phyloP scores from a whole-genome alignment of 2,888 invertebrate genomes.

The Eupithecia subumbrata region DNA sequence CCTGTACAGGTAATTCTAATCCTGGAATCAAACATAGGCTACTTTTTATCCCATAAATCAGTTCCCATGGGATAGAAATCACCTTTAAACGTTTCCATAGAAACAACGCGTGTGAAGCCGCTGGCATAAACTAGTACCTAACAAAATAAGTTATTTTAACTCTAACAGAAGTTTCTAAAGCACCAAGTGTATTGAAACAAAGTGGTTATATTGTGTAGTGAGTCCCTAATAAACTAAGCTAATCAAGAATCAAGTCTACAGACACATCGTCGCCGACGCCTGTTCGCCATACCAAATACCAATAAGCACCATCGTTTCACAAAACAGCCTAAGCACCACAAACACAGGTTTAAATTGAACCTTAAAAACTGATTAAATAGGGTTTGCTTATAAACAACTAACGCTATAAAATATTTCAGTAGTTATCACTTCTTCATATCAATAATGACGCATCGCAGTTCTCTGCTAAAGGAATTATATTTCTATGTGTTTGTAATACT shows the following conservation, averaged over 20 bases:
- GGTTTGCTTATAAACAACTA: conserved; percentile 42
- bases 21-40: too few species aligned
- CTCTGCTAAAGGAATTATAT: conserved; percentile 42
- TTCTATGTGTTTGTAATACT: conserved; percentile 40
- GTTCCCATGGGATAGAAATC: too few species aligned
- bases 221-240: conserved; percentile 66
- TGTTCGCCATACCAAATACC: conserved; percentile 76
- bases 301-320: conserved; percentile 53
- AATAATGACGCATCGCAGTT: conserved; percentile 57
- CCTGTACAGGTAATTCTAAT: too few species aligned
- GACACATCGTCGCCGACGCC: conserved; percentile 79
- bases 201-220: conserved; percentile 24
- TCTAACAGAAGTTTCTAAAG: not conserved
- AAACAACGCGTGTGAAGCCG: too few species aligned
- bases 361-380: conserved; percentile 48
- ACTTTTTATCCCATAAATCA: too few species aligned
- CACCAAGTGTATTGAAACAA: conserved; percentile 21
- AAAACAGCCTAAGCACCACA: conserved; percentile 55
- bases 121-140: too few species aligned
- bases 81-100: too few species aligned
- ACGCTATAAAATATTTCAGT: conserved; percentile 65
- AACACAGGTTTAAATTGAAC: conserved; percentile 40
- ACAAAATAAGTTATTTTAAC: not conserved
- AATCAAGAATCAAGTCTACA: conserved; percentile 71
- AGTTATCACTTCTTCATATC: conserved; percentile 54